These are phyloP conservation scores for Tenualosa thibaudeaui DNA, from an alignment of 2,797 vertebrate genomes.

Conservation along the genomic window DNA sequence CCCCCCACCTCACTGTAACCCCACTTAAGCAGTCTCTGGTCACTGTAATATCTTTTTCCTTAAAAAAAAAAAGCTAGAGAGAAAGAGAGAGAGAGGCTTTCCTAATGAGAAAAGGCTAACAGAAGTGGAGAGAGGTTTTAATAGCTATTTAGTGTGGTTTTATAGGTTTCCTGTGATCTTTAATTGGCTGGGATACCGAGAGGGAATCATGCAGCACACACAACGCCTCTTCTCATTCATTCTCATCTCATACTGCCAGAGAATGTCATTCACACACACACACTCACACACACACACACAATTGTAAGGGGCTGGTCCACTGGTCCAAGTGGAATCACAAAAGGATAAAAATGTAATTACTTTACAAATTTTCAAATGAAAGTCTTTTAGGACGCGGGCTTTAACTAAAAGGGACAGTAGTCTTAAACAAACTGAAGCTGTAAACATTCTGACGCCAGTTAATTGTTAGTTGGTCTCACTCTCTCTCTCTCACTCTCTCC, in stretches of 20 bases:
- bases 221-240: not conserved
- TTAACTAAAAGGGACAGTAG: constrained; percentile 38
- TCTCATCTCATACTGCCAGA: not conserved
- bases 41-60: not conserved
- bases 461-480: constrained; percentile 75
- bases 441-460: constrained; percentile 78
- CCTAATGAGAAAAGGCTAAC: not conserved
- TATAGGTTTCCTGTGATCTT: constrained; percentile 27
- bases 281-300: not conserved
- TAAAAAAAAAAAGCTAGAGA: not conserved
- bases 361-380: constrained; percentile 38
- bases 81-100: not conserved
- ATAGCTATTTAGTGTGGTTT: constrained; percentile 17
- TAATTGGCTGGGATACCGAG: constrained; percentile 4
- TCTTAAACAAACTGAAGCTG: constrained; percentile 71
- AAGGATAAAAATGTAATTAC: constrained; percentile 14
- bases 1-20: not conserved
- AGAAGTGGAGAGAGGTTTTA: constrained; percentile 14
- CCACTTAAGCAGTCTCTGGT: not conserved
- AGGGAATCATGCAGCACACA: not conserved
- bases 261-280: constrained; percentile 15
- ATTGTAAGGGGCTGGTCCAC: not conserved
- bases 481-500: not conserved
- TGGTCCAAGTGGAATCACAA: constrained; percentile 17
- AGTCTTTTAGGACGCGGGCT: constrained; percentile 32